phyloP scores from a whole-genome alignment of 2,113 vertebrate species.

The Cyprinodon tularosa region DNA sequence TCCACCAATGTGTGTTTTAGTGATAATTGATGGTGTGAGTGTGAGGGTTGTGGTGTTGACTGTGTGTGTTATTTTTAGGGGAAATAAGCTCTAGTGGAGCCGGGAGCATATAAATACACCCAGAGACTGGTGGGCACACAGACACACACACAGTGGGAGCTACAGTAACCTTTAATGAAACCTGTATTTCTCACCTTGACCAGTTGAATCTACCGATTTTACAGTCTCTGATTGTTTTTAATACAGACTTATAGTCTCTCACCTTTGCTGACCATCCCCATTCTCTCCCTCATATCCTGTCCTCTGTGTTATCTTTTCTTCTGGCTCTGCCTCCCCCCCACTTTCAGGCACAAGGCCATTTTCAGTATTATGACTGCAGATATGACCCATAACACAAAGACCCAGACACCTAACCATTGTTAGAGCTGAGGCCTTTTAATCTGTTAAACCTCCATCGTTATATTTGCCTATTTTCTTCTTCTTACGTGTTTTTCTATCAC shows the following conservation, averaged over 20 bases:
- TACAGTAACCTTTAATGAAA: constrained; percentile 43
- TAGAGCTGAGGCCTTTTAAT: neutral
- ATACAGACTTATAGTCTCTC: neutral
- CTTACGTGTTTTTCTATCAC: too few relatives aligned
- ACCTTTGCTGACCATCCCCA: neutral
- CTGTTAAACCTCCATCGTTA: neutral
- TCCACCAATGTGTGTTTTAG: constrained; percentile 52
- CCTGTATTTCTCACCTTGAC: constrained; percentile 27
- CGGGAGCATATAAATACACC: constrained; percentile 70
- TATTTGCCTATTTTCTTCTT: neutral
- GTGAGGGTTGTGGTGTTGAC: constrained; percentile 68
- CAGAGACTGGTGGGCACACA: constrained; percentile 11
- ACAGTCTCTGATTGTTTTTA: neutral
- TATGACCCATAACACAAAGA: constrained; percentile 18
- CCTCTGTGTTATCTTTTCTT: constrained; percentile 13
- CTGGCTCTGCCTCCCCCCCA: constrained; percentile 13
- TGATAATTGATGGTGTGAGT: constrained; percentile 41
- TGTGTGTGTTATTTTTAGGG: constrained; percentile 75
- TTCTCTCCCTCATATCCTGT: constrained; percentile 14
- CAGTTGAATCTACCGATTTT: neutral
- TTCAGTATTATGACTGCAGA: constrained; percentile 26
- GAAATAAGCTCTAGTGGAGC: constrained; percentile 76
- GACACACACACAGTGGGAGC: neutral
- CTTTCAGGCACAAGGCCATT: constrained; percentile 27
- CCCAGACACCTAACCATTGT: neutral